Conservation (phyloP, 2,888 invertebrate species). For the Monopis laevigella region DNA sequence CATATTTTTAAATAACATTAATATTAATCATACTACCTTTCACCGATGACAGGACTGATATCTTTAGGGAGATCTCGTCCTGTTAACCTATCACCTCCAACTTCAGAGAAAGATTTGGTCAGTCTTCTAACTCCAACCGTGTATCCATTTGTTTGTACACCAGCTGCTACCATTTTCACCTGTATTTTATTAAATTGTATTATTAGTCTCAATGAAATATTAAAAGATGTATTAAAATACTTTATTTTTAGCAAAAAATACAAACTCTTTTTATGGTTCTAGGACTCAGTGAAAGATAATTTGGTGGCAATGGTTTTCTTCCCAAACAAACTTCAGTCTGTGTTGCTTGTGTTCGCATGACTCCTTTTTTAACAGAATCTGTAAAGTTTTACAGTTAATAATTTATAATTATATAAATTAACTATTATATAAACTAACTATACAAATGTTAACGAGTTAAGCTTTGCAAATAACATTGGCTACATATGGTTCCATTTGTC, state of each 20-base stretch:
- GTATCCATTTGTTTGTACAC: conserved; percentile 88
- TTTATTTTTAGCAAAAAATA: background rate
- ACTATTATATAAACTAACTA: too few relatives aligned
- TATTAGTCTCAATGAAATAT: too few relatives aligned
- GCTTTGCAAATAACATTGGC: too few relatives aligned
- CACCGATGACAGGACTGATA: conserved; percentile 32
- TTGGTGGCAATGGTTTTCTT: conserved; percentile 75
- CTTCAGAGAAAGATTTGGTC: conserved; percentile 86
- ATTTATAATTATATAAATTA: too few relatives aligned
- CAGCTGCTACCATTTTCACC: conserved; percentile 90
- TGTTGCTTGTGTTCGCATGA: conserved; percentile 93
- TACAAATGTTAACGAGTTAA: too few relatives aligned
- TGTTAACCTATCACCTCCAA: conserved; percentile 52
- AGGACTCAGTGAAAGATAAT: conserved; percentile 79
- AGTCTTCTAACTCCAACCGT: conserved; percentile 71
- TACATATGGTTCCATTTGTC: too few relatives aligned
- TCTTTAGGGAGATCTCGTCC: conserved; percentile 41
- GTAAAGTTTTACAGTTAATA: too few relatives aligned
- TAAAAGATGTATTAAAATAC: background rate
- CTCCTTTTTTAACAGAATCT: conserved; percentile 84
- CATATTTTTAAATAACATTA: too few relatives aligned
- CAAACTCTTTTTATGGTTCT: conserved; percentile 80
- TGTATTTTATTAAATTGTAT: conserved; percentile 27
- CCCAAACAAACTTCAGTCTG: conserved; percentile 84
- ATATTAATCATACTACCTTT: conserved; percentile 38